Base-by-base conservation (phyloP, 2,113 vertebrate species). In the Cephalopterus ornatus region DNA sequence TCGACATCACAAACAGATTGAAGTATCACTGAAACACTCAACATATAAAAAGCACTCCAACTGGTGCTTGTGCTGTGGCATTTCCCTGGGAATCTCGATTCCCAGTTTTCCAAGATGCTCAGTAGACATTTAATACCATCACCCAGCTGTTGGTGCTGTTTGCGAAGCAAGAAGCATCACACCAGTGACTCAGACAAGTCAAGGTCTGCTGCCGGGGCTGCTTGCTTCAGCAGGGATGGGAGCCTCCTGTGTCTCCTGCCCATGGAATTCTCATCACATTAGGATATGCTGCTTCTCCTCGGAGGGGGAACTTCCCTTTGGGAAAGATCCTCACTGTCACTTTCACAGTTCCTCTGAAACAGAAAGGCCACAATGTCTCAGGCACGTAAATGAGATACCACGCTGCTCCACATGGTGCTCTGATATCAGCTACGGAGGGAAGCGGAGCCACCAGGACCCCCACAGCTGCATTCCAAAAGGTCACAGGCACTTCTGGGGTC, bases 241-340 rank as follows among this genome's bases (percentile, higher is more conserved):
- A 37, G 28, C 58, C 72, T 55, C 75, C 52, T 47, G 30, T 47
- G 26, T 42, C 74, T 84, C 81, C 41, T 85, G 65, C 46, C 39
- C 1, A 1, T 21, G 16, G 63, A 52, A 49, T 39, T 62, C 41
- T 16, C 7, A 18, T 44, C 35, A 7, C 81, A 44, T 98, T 98
- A 99, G 42, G 98, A 99, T 78, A 98, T 98, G 92, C 98, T 99
- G 95, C 98, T 98, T 95, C 99, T 99, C 92, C 99, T 98, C 66
- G 97, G 97, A 76, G 87, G 98, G 32, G 96, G 44, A 6, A 97
- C 96, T 85, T 96, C 98, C 85, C 95, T 98, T 89, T 91, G 98
- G 23, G 98, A 28, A 8, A 97, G 92, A 37, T 99, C 98, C 76
- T 99, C 99, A 20, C 97, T 96, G 97, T 99, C 99, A 52, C 99